Conservation (phyloP, 2,797 vertebrate species). For the Gymnopithys bicolor region DNA sequence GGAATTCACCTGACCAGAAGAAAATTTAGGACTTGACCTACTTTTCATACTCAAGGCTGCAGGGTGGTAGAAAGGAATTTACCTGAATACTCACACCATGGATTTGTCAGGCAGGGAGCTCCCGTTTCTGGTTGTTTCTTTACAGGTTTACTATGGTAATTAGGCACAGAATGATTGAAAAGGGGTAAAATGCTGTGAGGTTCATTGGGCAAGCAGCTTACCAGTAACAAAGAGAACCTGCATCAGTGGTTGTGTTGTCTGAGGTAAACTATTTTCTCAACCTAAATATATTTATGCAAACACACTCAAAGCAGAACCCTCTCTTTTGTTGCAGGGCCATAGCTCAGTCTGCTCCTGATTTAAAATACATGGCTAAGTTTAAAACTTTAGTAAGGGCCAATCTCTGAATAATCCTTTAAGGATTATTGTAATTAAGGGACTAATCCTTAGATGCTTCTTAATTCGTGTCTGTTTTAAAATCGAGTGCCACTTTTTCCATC, state of each 20-base stretch:
- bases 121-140: not conserved
- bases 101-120: not conserved
- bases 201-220: not conserved
- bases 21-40: not conserved
- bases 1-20: not conserved
- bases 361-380: conserved; percentile 70
- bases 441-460: conserved; percentile 61
- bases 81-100: not conserved
- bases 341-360: conserved; percentile 40
- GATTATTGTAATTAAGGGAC: conserved; percentile 75
- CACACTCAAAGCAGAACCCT: not conserved
- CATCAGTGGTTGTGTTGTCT: not conserved
- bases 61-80: not conserved
- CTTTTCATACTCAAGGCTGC: not conserved
- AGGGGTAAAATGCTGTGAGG: not conserved
- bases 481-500: conserved; percentile 58
- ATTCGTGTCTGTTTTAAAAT: conserved; percentile 68
- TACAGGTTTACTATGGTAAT: not conserved
- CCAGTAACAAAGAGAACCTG: not conserved
- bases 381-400: conserved; percentile 62
- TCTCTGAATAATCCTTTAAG: conserved; percentile 70
- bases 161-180: not conserved
- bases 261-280: not conserved
- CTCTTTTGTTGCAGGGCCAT: conserved; percentile 34
- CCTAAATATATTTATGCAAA: conserved; percentile 10